A percentile compares a stretch with the other conserved stretches of the same genome.
Conservation (phyloP, 2,113 vertebrate genomes). For the Megalops atlanticus region DNA sequence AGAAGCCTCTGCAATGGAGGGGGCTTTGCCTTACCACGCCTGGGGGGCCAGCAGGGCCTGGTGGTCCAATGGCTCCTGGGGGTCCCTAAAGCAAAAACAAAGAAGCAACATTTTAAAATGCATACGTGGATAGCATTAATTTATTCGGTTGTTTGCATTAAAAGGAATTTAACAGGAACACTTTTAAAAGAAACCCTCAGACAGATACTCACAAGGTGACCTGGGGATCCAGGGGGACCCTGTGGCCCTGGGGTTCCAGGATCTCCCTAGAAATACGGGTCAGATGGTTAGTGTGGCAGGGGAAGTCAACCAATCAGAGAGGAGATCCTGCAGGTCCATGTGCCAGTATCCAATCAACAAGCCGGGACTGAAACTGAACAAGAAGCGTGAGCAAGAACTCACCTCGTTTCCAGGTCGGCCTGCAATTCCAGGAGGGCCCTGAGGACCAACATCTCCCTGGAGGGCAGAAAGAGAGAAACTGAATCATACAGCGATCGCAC, state of each 20-base stretch:
- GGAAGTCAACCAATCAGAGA: neutral
- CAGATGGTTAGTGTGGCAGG: slow-evolving; percentile 26
- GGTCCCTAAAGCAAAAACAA: slow-evolving; percentile 72
- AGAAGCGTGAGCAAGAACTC: slow-evolving; percentile 33
- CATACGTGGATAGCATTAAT: too few relatives aligned
- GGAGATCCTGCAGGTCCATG: neutral
- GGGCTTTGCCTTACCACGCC: slow-evolving; percentile 77
- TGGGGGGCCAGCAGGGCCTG: slow-evolving; percentile 80
- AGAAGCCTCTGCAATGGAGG: slow-evolving; percentile 16
- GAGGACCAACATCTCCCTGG: slow-evolving; percentile 86
- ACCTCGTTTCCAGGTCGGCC: slow-evolving; percentile 86
- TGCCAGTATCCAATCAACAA: neutral
- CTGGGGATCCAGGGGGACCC: slow-evolving; percentile 85
- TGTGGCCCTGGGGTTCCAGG: slow-evolving; percentile 83
- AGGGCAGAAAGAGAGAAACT: neutral
- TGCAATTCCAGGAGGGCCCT: slow-evolving; percentile 76
- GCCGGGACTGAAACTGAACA: neutral
- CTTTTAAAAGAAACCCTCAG: neutral
- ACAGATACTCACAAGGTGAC: slow-evolving; percentile 79
- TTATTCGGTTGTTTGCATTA: too few relatives aligned
- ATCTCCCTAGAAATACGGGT: slow-evolving; percentile 77
- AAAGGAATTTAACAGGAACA: neutral
- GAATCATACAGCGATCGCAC: neutral
- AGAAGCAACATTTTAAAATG: neutral
- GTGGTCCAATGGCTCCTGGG: slow-evolving; percentile 78